Conservation (phyloP, 2,797 vertebrate species). For the Champsocephalus gunnari region DNA sequence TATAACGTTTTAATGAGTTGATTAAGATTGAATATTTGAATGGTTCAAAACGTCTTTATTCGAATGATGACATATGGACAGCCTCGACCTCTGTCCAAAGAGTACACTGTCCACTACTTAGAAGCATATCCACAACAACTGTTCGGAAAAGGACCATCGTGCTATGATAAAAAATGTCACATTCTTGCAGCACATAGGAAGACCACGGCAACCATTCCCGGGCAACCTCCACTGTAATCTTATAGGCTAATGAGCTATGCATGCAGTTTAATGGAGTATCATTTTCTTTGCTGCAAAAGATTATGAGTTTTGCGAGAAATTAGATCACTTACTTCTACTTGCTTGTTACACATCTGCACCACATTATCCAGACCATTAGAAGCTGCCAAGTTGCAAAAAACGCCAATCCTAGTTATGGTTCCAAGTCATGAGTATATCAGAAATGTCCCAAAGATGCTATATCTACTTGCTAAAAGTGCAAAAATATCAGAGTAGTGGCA, state of each 20-base stretch:
- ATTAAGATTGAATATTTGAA: conserved; percentile 59
- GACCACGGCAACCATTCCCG: not conserved
- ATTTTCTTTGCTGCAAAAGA: conserved; percentile 22
- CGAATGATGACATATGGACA: conserved; percentile 5
- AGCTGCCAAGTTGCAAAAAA: conserved; percentile 6
- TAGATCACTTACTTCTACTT: not conserved
- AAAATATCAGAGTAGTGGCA: not conserved
- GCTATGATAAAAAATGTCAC: not conserved
- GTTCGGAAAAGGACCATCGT: not conserved
- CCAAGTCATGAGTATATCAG: not conserved
- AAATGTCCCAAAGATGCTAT: not conserved
- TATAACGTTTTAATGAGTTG: conserved; percentile 42
- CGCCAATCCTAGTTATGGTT: not conserved
- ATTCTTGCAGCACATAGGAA: not conserved
- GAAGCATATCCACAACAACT: conserved; percentile 11
- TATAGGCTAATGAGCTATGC: conserved; percentile 8
- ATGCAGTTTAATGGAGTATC: conserved; percentile 1
- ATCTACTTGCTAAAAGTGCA: not conserved
- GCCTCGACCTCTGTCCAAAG: not conserved
- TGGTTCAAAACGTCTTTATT: conserved; percentile 18
- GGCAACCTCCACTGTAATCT: conserved; percentile 11
- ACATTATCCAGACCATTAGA: conserved; percentile 1
- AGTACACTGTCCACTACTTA: not conserved
- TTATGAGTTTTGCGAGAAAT: not conserved
- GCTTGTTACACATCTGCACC: not conserved